phyloP scores from a whole-genome alignment of 2,888 invertebrate species.

The Agriopis marginaria region DNA sequence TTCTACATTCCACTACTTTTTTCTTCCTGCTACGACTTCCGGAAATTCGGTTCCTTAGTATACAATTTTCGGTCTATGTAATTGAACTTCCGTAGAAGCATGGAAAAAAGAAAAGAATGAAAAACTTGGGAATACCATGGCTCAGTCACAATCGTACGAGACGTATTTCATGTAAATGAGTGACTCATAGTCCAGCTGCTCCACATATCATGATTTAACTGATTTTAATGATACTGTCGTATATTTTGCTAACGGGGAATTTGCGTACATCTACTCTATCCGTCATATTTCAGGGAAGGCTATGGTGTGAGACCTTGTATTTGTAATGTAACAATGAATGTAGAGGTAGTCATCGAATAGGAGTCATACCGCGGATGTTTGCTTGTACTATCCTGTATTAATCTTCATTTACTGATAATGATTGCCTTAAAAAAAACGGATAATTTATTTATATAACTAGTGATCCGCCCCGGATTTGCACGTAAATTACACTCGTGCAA shows the following conservation, averaged over 20 bases:
- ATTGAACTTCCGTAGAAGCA: background rate
- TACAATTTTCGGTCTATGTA: background rate
- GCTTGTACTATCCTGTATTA: background rate
- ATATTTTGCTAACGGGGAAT: conserved; percentile 7
- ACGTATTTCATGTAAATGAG: no score
- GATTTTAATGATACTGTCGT: background rate
- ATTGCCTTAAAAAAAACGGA: no score
- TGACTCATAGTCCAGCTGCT: conserved; percentile 6
- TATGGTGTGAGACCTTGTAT: background rate
- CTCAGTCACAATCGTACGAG: background rate
- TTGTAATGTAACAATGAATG: background rate
- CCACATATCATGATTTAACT: conserved; percentile 1
- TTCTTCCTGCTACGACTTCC: background rate
- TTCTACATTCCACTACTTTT: no score
- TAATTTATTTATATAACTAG: no score
- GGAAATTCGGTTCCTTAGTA: background rate
- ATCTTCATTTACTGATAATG: conserved; percentile 1
- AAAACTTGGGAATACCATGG: conserved; percentile 11
- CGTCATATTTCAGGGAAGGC: conserved; percentile 21
- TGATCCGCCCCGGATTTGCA: no score
- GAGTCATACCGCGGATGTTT: background rate
- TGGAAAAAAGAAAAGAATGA: background rate
- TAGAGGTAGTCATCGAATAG: background rate
- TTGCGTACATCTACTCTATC: conserved; percentile 4
- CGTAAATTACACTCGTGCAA: no score